Evolutionary conservation across 2,888 invertebrate species (phyloP), one percentile per base, ranked within the genome.

Genomic region (Drosophila paramelanica): DNA sequence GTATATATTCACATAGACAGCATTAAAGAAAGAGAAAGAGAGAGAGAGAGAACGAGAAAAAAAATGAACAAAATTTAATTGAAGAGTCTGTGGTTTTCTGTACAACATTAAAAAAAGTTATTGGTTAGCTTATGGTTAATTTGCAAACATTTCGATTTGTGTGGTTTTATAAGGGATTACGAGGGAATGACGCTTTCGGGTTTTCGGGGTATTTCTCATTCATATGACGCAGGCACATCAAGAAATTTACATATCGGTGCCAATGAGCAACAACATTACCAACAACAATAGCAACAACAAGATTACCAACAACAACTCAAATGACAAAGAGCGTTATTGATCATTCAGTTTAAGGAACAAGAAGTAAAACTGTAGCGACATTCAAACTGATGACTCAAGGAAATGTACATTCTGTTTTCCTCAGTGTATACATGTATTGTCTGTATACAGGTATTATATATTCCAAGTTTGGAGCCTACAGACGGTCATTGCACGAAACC

Each of bases 11-110:
- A 33, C 33, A 33, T 33, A 33, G 33, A 38, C 5, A 67, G 36
- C 46, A 41, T 27, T 49, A 51, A 17, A 61, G 46, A 67, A 10
- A 60, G 31, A 57, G 14, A 57, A 38, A 65, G 42, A 55, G 43
- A 57, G 17, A 57, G 17, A 57, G 45, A 60, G 55, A 65, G 36
- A 64, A 23, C 51, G 27, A 73, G 56, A 74, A 77, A 62, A 62
- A 72, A 56, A 64, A 67, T 73, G 79, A 75, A 78, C 59, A 78
- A 73, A 75, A 73, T 67, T 76, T 38, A 67, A 67, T 74, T 60
- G 43, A 61, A 77, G 55, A 59, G 41, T 77, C 41, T 67, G 43
- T 72, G 78, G 43, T 66, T 61, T 49, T 66, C 78, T 67, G 61
- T 57, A 75, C 78, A 77, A 77, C 74, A 77, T 73, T 64, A 57